phyloP scores from a whole-genome alignment of 2,797 vertebrate species.

The Varecia variegata region DNA sequence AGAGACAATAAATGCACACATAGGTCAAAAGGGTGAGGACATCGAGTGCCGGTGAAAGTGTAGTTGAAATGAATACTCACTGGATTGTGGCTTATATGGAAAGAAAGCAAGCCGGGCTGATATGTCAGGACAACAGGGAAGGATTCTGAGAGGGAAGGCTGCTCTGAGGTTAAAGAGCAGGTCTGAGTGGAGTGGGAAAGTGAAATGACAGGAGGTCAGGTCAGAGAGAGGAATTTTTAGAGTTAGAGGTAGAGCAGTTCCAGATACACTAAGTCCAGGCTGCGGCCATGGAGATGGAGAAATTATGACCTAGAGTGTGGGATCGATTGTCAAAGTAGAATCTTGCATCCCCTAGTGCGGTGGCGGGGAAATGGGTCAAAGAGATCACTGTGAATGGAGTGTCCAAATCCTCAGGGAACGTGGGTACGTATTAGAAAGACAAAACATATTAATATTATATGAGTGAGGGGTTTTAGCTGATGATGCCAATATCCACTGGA shows the following conservation, averaged over 20 bases:
- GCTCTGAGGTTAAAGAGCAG: neutral
- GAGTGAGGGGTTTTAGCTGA: neutral
- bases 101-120: neutral
- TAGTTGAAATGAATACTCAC: neutral
- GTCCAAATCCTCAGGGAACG: neutral
- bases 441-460: neutral
- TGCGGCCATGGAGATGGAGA: neutral
- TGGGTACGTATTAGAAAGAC: neutral
- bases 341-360: fast-evolving
- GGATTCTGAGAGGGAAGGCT: neutral
- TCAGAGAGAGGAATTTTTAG: neutral
- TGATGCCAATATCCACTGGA: neutral
- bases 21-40: neutral
- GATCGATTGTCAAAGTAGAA: fast-evolving
- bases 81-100: neutral
- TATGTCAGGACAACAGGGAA: neutral
- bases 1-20: neutral
- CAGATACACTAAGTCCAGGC: neutral
- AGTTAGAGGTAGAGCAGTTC: neutral
- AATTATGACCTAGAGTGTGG: too few relatives aligned
- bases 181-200: neutral
- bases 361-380: neutral
- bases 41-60: too few relatives aligned
- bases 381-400: neutral
- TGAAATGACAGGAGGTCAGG: neutral